Percentiles rank a stretch among this genome's conserved stretches.
Conservation (phyloP, 2,113 vertebrate genomes). For the Cololabis saira region DNA sequence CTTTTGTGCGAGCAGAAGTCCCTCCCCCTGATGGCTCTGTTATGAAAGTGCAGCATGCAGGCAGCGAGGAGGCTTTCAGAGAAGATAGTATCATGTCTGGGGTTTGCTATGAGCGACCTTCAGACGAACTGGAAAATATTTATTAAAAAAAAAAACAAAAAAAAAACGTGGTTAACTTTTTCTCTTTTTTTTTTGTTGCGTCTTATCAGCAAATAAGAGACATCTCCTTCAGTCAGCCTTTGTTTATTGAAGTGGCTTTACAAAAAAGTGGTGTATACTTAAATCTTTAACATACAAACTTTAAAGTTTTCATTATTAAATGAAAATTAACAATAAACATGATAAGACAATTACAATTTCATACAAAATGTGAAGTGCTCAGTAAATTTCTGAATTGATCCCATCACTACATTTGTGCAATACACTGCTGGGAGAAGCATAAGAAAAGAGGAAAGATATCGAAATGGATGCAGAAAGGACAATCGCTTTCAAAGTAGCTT, state of each 20-base stretch:
- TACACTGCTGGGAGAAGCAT: conserved; percentile 21
- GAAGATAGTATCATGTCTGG: conserved; percentile 27
- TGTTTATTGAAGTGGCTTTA: conserved; percentile 61
- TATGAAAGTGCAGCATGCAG: conserved; percentile 50
- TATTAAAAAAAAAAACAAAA: no score
- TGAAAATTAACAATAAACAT: conserved; percentile 32
- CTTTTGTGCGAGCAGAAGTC: conserved; percentile 60
- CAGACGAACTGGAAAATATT: conserved; percentile 9
- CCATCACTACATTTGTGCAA: conserved; percentile 44
- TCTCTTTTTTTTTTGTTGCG: neutral
- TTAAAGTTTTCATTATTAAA: conserved; percentile 22
- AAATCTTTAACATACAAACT: conserved; percentile 21
- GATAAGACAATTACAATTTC: conserved; percentile 18
- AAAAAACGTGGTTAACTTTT: neutral
- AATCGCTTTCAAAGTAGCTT: conserved; percentile 48
- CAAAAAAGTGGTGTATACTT: conserved; percentile 13
- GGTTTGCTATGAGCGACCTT: neutral
- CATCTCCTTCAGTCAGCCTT: conserved; percentile 13
- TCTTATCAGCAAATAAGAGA: neutral
- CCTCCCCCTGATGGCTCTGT: conserved; percentile 65
- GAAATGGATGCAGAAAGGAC: neutral
- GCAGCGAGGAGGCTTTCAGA: conserved; percentile 40
- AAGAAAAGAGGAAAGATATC: neutral
- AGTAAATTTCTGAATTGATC: conserved; percentile 12
- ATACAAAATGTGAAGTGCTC: conserved; percentile 47